Percentiles rank a stretch among this genome's conserved stretches.
phyloP scores from a whole-genome alignment of 2,797 vertebrate genomes.

The Danio kyathit region DNA sequence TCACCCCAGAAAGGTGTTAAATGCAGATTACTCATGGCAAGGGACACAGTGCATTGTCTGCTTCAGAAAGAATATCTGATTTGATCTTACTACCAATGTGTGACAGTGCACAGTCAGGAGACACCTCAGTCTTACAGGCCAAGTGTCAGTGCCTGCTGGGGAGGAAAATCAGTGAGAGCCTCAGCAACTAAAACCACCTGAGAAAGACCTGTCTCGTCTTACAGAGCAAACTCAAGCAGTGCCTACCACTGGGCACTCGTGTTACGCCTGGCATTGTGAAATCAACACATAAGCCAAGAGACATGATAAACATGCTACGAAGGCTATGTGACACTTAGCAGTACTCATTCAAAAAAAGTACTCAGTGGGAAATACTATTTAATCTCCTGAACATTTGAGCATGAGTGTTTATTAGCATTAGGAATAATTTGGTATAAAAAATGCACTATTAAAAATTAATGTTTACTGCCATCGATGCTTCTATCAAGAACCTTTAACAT shows the following conservation, averaged over 20 bases:
- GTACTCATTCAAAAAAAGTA: background rate
- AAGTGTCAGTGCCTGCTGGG: constrained; percentile 3
- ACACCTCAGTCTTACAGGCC: constrained; percentile 3
- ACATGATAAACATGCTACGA: background rate
- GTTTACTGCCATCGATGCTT: too few relatives aligned
- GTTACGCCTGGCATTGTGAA: constrained; percentile 29
- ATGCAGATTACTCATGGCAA: constrained; percentile 9
- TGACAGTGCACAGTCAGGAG: constrained; percentile 9
- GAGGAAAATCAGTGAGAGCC: constrained; percentile 34
- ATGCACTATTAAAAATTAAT: too few relatives aligned
- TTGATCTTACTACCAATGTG: constrained; percentile 10
- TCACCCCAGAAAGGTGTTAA: background rate
- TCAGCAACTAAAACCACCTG: constrained; percentile 31
- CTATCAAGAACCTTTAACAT: too few relatives aligned
- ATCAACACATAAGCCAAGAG: constrained; percentile 15
- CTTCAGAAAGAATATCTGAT: constrained; percentile 18
- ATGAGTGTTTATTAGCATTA: too few relatives aligned
- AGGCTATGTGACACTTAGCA: background rate
- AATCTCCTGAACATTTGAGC: background rate
- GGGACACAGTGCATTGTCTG: constrained; percentile 14
- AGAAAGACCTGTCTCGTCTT: constrained; percentile 42
- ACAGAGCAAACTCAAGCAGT: constrained; percentile 46
- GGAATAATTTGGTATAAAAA: too few relatives aligned
- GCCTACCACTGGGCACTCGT: constrained; percentile 36
- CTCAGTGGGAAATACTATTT: constrained; percentile 24